Evolutionary conservation across 2,113 vertebrate genomes (phyloP).

Genomic region (Peucedramus taeniatus): DNA sequence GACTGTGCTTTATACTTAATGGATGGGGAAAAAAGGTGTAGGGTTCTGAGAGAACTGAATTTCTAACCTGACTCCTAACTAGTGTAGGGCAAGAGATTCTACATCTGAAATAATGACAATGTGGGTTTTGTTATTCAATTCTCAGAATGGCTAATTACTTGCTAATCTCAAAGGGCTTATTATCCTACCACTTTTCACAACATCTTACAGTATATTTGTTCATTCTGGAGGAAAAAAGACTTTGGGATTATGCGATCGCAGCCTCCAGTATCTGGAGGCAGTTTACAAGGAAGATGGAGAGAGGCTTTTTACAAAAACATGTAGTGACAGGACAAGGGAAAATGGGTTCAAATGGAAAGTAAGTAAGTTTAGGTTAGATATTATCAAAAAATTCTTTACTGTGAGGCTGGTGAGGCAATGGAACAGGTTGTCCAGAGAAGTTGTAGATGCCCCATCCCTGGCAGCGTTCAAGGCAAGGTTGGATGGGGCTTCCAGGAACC

Average conservation of each 20-base stretch:
- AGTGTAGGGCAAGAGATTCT: neutral
- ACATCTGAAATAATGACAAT: neutral
- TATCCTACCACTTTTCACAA: neutral
- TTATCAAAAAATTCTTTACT: neutral
- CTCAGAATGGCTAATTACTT: neutral
- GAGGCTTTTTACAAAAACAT: neutral
- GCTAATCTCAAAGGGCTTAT: neutral
- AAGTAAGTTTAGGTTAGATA: neutral
- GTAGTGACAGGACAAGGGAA: neutral
- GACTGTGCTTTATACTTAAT: neutral
- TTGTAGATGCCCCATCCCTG: neutral
- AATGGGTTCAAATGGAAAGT: neutral
- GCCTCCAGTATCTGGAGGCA: neutral
- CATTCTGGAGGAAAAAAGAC: neutral
- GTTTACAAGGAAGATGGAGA: neutral
- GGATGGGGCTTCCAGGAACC: neutral
- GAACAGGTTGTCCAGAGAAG: neutral
- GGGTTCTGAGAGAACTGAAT: neutral
- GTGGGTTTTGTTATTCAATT: neutral
- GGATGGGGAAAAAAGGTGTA: neutral
- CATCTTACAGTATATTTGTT: neutral
- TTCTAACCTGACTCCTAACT: neutral
- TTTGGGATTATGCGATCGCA: neutral
- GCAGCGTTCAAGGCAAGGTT: neutral
- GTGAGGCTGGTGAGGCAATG: neutral